Evolutionary conservation across 2,888 invertebrate species (phyloP).

Genomic region (Agelastica alni): DNA sequence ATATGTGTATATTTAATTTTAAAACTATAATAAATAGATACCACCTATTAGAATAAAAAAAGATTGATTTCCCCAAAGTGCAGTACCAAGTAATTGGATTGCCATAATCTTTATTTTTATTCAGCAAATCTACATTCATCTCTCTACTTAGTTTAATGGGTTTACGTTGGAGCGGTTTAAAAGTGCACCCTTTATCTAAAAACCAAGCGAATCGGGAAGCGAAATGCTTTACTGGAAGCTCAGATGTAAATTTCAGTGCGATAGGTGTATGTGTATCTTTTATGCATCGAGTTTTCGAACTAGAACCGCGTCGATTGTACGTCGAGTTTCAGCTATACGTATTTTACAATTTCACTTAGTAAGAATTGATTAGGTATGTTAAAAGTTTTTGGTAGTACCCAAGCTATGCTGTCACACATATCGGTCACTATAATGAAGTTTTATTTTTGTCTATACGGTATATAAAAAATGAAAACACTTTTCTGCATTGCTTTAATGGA

Average conservation of each 20-base stretch:
- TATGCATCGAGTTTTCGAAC: slow-evolving; percentile 18
- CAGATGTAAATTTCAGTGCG: slow-evolving; percentile 15
- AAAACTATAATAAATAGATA: too few species aligned
- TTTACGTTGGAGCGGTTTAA: slow-evolving; percentile 19
- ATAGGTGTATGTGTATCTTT: slow-evolving; percentile 14
- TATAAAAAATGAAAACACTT: too few species aligned
- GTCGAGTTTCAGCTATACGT: neutral
- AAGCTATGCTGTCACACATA: too few species aligned
- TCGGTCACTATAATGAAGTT: too few species aligned
- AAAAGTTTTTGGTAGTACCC: slow-evolving; percentile 2
- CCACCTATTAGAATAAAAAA: too few species aligned
- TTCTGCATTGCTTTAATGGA: too few species aligned
- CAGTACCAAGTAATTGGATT: slow-evolving; percentile 26
- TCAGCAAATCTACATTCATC: slow-evolving; percentile 20
- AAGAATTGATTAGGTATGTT: slow-evolving; percentile 3
- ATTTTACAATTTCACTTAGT: slow-evolving; percentile 9
- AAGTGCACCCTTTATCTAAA: slow-evolving; percentile 17
- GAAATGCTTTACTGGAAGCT: slow-evolving; percentile 14
- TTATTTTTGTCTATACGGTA: too few species aligned
- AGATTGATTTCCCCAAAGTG: slow-evolving; percentile 14
- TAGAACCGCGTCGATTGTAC: slow-evolving; percentile 4
- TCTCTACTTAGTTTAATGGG: slow-evolving; percentile 24
- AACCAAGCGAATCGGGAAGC: slow-evolving; percentile 1
- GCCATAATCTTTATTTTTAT: slow-evolving; percentile 27
- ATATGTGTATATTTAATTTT: too few species aligned